Conservation (phyloP, 2,888 invertebrate genomes). For the Leucoma salicis region DNA sequence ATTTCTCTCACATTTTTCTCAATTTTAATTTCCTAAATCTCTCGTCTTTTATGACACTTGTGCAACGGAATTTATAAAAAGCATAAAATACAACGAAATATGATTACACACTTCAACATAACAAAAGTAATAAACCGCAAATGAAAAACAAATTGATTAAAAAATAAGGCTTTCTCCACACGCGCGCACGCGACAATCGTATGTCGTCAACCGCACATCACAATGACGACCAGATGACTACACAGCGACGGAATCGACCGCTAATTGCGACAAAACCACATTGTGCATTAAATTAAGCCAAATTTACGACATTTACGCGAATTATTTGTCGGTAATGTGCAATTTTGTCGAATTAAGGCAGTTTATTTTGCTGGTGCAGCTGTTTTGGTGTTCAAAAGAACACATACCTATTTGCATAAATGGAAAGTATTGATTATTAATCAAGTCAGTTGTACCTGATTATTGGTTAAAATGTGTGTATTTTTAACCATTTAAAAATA, state of each 20-base stretch:
- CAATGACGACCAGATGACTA: slow-evolving; percentile 48
- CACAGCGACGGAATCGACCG: slow-evolving; percentile 43
- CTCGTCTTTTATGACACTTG: no score
- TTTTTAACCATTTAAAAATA: no score
- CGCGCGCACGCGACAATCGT: slow-evolving; percentile 42
- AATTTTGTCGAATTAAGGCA: slow-evolving; percentile 15
- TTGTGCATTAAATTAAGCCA: slow-evolving; percentile 41
- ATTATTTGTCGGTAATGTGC: slow-evolving; percentile 35
- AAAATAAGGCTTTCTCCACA: slow-evolving; percentile 30
- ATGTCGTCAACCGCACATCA: slow-evolving; percentile 44
- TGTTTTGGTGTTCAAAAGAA: no score
- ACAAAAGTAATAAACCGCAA: slow-evolving; percentile 9
- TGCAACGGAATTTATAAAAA: no score
- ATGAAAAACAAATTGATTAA: slow-evolving; percentile 22
- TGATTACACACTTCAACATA: neutral
- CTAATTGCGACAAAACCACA: slow-evolving; percentile 65
- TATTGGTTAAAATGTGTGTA: no score
- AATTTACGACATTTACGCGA: slow-evolving; percentile 52
- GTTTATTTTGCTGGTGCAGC: slow-evolving; percentile 5
- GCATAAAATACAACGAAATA: no score
- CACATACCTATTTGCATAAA: no score
- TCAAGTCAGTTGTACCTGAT: no score
- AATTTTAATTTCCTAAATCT: no score
- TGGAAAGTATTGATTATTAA: no score
- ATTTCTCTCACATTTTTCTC: no score